Evolutionary conservation across 2,797 vertebrate species (phyloP), one percentile per base, ranked within the genome.

Genomic region (Ibycter americanus): DNA sequence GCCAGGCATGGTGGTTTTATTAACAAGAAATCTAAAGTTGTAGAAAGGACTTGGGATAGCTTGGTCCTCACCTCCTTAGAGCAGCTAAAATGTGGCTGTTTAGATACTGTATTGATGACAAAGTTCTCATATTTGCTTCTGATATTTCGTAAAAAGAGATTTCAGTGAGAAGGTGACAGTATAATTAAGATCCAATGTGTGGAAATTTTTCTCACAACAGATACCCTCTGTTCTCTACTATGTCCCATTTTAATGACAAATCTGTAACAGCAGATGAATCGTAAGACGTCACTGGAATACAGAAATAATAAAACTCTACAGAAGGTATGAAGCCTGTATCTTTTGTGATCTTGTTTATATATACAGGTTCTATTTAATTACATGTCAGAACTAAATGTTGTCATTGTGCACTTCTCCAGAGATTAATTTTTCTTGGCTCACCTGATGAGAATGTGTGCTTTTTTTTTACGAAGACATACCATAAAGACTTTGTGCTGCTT

Each of bases 31-130:
- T 9, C 51, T 20, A 3, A 71, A 47, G 22, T 1, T 49, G 19
- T 22, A 61, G 47, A n/a, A 66, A 51, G 34, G 49, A 23, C 16
- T 34, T 66, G 65, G 31, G 19, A 40, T 65, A 38, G 13, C 31
- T 23, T 14, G 51, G 38, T 38, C 23, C 34, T 72, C 27, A 5
- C 3, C 42, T 49, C 42, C 4, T 6, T 20, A 11, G 22, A 56
- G 54, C 15, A 62, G 68, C 29, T 31, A 27, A 58, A 10, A 0
- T 12, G 2, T 3, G 14, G 36, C 25, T 84, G 72, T 25, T 65
- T 25, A 17, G 32, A 0, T 34, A 27, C 7, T 32, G 7, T 11
- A 1, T 3, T n/a, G 15, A 25, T 49, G 27, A 32, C 21, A 9
- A 44, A 46, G 32, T 12, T 38, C 26, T 19, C 6, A 1, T n/a